phyloP scores from a whole-genome alignment of 2,888 invertebrate genomes.

The Agriopis aurantiaria region DNA sequence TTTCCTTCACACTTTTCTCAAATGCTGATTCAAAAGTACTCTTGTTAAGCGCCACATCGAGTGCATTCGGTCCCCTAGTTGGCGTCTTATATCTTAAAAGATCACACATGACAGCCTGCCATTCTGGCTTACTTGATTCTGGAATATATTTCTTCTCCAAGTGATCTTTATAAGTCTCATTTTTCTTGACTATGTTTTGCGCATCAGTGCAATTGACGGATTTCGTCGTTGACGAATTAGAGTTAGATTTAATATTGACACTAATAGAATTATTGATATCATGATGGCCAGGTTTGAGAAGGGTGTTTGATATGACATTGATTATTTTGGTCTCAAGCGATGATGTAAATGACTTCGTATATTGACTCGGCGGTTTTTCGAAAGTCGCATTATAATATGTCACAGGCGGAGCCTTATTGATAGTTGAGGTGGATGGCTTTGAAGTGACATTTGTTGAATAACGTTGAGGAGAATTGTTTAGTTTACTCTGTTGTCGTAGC shows the following conservation, averaged over 20 bases:
- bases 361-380: neutral
- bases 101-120: conserved; percentile 74
- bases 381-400: neutral
- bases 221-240: conserved; percentile 5
- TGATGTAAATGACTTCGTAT: neutral
- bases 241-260: conserved; percentile 11
- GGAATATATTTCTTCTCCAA: conserved; percentile 28
- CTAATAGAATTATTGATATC: conserved; percentile 14
- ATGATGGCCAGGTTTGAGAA: conserved; percentile 32
- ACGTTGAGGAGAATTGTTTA: conserved; percentile 43
- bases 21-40: conserved; percentile 54
- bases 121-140: conserved; percentile 51
- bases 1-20: conserved; percentile 51
- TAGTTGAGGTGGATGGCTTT: conserved; percentile 14
- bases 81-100: conserved; percentile 75
- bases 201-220: conserved; percentile 9
- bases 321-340: conserved; percentile 33
- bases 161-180: conserved; percentile 21
- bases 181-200: conserved; percentile 31
- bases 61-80: conserved; percentile 69
- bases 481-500: conserved; percentile 65
- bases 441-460: conserved; percentile 17
- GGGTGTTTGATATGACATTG: conserved; percentile 39
- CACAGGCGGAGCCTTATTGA: neutral
- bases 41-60: conserved; percentile 69